phyloP scores from a whole-genome alignment of 2,797 vertebrate species.

The Hozukius guyotensis region DNA sequence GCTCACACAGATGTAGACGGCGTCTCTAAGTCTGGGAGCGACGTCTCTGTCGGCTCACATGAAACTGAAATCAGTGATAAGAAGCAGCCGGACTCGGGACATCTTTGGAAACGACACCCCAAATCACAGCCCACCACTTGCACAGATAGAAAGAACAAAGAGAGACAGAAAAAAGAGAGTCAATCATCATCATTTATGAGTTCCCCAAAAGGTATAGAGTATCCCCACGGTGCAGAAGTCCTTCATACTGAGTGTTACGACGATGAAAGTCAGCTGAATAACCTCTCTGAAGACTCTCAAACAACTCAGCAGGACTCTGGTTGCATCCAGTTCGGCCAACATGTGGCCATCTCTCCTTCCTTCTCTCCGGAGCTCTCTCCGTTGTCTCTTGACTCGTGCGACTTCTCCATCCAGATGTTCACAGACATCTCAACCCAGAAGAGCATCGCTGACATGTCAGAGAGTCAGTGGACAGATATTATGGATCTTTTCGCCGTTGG shows the following conservation, averaged over 20 bases:
- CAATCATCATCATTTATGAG: constrained; percentile 10
- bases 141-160: constrained; percentile 18
- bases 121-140: constrained; percentile 17
- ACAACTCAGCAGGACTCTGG: constrained; percentile 23
- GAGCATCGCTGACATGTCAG: constrained; percentile 38
- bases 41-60: constrained; percentile 9
- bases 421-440: constrained; percentile 60
- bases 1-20: background rate
- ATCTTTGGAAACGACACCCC: constrained; percentile 42
- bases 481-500: constrained; percentile 60
- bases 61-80: constrained; percentile 34
- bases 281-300: constrained; percentile 43
- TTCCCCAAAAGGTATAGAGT: constrained; percentile 19
- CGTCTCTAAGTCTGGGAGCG: background rate
- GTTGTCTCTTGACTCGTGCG: constrained; percentile 71
- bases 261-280: constrained; percentile 29
- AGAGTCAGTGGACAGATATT: constrained; percentile 69
- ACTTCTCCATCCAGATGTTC: constrained; percentile 73
- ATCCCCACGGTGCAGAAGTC: background rate
- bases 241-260: constrained; percentile 16
- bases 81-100: constrained; percentile 32
- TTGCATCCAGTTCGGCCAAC: constrained; percentile 1
- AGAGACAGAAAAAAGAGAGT: constrained; percentile 13
- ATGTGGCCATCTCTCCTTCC: constrained; percentile 31
- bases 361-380: constrained; percentile 69